These are phyloP conservation scores for Melieria omissa DNA, from an alignment of 2,888 invertebrate species.

Conservation along the genomic window DNA sequence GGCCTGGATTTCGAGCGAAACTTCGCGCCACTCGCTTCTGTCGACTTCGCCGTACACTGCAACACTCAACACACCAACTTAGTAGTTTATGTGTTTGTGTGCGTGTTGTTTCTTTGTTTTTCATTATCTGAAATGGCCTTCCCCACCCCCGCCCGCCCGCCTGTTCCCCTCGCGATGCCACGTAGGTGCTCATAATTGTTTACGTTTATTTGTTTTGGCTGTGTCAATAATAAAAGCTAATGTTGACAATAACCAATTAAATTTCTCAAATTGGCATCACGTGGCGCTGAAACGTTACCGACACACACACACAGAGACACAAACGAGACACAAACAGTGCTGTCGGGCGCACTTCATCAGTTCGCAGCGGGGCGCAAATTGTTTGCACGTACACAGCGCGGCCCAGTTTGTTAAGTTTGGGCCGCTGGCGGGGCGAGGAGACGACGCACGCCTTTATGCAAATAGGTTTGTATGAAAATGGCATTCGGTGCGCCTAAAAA, in stretches of 20 bases:
- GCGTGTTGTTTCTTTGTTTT: no score
- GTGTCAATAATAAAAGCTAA: not conserved
- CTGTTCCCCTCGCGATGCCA: not conserved
- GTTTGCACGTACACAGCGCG: slow-evolving; percentile 20
- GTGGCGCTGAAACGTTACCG: slow-evolving; percentile 14
- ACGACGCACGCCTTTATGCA: slow-evolving; percentile 9
- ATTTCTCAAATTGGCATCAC: slow-evolving; percentile 27
- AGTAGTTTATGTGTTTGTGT: no score
- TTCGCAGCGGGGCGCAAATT: slow-evolving; percentile 22
- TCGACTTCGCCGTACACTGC: no score
- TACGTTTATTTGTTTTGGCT: not conserved
- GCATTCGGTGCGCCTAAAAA: not conserved
- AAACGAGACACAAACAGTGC: not conserved
- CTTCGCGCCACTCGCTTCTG: no score
- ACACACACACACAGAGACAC: slow-evolving; percentile 21
- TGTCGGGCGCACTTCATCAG: not conserved
- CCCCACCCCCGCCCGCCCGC: not conserved
- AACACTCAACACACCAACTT: no score
- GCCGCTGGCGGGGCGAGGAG: not conserved
- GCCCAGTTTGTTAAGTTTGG: not conserved
- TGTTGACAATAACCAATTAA: slow-evolving; percentile 20
- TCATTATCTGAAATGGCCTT: not conserved
- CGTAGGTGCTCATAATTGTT: not conserved
- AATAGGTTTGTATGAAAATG: slow-evolving; percentile 2
- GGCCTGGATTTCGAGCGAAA: no score